phyloP scores from a whole-genome alignment of 2,797 vertebrate species.

The Microctenopoma steveboyesi region DNA sequence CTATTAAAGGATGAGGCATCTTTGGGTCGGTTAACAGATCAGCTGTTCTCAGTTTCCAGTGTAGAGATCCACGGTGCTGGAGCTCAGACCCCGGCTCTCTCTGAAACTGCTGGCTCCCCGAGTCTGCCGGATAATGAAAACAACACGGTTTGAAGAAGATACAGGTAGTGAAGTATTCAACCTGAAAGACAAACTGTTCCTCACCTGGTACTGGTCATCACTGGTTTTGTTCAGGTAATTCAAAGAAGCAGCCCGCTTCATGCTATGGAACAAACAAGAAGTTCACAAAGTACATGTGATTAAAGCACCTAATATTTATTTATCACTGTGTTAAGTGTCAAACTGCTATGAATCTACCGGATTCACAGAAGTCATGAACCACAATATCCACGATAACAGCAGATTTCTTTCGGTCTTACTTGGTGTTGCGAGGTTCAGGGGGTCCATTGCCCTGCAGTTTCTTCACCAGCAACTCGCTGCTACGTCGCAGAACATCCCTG shows the following conservation, averaged over 20 bases:
- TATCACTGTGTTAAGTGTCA: too few relatives aligned
- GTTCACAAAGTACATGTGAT: neutral
- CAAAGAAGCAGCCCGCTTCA: conserved; percentile 94
- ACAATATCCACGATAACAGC: neutral
- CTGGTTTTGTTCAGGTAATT: conserved; percentile 93
- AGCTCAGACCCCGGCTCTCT: conserved; percentile 88
- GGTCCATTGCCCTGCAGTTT: conserved; percentile 93
- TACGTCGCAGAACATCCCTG: conserved; percentile 91
- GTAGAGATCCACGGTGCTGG: conserved; percentile 92
- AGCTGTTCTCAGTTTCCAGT: conserved; percentile 82
- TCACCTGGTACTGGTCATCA: conserved; percentile 90
- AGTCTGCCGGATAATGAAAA: conserved; percentile 68
- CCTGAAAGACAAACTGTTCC: neutral
- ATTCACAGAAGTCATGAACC: too few relatives aligned
- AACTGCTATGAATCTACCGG: too few relatives aligned
- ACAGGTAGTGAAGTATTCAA: neutral
- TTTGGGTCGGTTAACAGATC: conserved; percentile 23
- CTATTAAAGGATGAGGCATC: conserved; percentile 4
- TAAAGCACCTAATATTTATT: too few relatives aligned
- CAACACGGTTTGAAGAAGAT: neutral
- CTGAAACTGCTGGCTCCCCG: conserved; percentile 79
- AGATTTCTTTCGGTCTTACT: conserved; percentile 61
- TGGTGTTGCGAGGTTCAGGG: conserved; percentile 86
- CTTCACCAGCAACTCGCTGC: conserved; percentile 97
- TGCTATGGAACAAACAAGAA: conserved; percentile 78